Base-by-base conservation (phyloP, 2,888 invertebrate species). In the Heliconius ethilla region DNA sequence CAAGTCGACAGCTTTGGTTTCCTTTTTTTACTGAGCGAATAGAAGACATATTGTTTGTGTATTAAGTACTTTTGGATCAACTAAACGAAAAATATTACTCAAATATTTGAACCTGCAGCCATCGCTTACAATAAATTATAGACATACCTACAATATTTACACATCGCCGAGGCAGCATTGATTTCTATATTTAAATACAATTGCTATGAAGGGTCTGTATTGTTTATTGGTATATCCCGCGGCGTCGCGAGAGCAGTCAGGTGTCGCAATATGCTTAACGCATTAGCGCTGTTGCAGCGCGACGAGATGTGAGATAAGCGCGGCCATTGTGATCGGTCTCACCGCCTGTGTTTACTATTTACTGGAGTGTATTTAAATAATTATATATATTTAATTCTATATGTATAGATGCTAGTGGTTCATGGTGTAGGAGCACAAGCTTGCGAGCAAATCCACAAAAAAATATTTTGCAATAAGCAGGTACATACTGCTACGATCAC, bases 211-310 rank as follows among this genome's bases (percentile, higher is more conserved):
- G 40, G 69, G 69, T 69, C 40, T 18, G 18, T 40, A 45, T 25
- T 11, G 25, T 45, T 40, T 45, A 27, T 45, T 13, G 15, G 69
- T 45, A 45, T 25, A 45, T 40, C 40, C 40, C 9, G 69, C 7
- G 13, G 33, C n/a, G 40, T 45, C 18, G 45, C 37, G 45, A 73
- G 62, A 29, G 55, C 15, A n/a, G 76, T 76, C 79, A 79, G 76
- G 79, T 79, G 79, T 75, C 55, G 65, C 37, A 55, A 40, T 65
- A 65, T 27, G 40, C 62, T 63, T 51, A 75, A 78, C 40, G 75
- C 66, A 75, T 74, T 75, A 70, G 62, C 65, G 37, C 29, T 55
- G 29, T 62, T 59, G 76, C 45, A 73, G 59, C 22, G 70, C 66
- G 33, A 22, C 75, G 66, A 45, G 55, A 51, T 72, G 33, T 33